These are phyloP conservation scores for Pelobates cultripes DNA, from an alignment of 2,797 vertebrate genomes.

Conservation along the genomic window DNA sequence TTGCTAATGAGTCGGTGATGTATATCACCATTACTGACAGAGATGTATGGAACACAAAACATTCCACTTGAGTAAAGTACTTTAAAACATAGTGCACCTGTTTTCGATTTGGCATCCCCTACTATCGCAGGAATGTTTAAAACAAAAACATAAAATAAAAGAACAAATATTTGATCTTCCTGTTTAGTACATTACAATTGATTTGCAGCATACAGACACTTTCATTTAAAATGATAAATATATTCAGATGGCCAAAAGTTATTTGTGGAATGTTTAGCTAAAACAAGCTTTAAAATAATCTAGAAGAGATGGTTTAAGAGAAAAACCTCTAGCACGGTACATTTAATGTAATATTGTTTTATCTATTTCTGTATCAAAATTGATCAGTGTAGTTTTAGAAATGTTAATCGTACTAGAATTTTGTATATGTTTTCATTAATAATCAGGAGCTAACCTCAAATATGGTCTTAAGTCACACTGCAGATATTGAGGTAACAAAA, in stretches of 20 bases:
- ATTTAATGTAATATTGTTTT: too few species aligned
- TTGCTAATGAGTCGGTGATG: slow-evolving; percentile 54
- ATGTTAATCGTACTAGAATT: too few species aligned
- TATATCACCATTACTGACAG: slow-evolving; percentile 46
- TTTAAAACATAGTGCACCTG: slow-evolving; percentile 49
- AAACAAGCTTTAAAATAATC: too few species aligned
- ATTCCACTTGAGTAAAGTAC: slow-evolving; percentile 42
- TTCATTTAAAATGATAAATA: slow-evolving; percentile 15
- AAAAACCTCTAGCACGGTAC: too few species aligned
- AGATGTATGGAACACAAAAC: slow-evolving; percentile 34
- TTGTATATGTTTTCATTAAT: too few species aligned
- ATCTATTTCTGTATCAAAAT: too few species aligned
- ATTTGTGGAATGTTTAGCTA: neutral
- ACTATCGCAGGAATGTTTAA: slow-evolving; percentile 25
- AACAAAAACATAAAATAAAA: slow-evolving; percentile 31
- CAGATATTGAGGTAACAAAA: too few species aligned
- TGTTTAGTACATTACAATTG: slow-evolving; percentile 13
- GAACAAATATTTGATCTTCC: slow-evolving; percentile 15
- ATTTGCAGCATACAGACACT: slow-evolving; percentile 24
- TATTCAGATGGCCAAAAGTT: neutral
- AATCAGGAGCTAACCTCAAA: too few species aligned
- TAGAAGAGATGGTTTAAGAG: too few species aligned
- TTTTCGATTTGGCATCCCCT: slow-evolving; percentile 46
- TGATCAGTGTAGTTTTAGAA: too few species aligned
- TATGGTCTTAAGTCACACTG: too few species aligned